Evolutionary conservation across 2,113 vertebrate species (phyloP).

Genomic region (Hyperoodon ampullatus): DNA sequence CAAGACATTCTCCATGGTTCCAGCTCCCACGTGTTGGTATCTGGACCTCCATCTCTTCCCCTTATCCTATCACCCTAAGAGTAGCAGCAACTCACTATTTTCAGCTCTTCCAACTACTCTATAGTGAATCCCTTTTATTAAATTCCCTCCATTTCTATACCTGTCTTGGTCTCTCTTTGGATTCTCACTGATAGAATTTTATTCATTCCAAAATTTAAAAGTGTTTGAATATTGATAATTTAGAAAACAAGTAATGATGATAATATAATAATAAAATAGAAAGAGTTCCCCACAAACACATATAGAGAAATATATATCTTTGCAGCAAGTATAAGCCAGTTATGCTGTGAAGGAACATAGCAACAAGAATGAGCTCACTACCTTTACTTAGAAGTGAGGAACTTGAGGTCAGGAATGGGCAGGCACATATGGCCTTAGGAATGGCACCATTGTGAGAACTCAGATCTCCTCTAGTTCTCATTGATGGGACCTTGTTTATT

Average conservation of each 20-base stretch:
- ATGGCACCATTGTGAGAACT: not conserved
- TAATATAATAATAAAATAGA: not conserved
- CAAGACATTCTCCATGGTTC: not conserved
- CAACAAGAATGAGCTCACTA: not conserved
- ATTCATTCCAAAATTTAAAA: not conserved
- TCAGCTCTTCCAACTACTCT: not conserved
- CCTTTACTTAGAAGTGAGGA: not conserved
- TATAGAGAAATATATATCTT: not conserved
- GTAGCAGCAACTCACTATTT: not conserved
- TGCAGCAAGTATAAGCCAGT: not conserved
- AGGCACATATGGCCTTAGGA: not conserved
- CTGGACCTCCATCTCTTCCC: not conserved
- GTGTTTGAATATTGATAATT: not conserved
- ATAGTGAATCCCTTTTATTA: not conserved
- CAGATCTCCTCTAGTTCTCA: not conserved
- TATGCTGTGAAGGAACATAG: not conserved
- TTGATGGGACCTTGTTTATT: not conserved
- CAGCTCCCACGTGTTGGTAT: not conserved
- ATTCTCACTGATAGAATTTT: not conserved
- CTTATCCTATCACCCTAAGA: not conserved
- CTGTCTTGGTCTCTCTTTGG: not conserved
- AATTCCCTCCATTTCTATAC: not conserved
- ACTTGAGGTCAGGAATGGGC: not conserved
- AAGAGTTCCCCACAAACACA: not conserved
- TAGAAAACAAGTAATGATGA: not conserved